Percentiles rank a stretch among this genome's conserved stretches.
phyloP scores from a whole-genome alignment of 2,888 invertebrate genomes.

The Creontiades dilutus region DNA sequence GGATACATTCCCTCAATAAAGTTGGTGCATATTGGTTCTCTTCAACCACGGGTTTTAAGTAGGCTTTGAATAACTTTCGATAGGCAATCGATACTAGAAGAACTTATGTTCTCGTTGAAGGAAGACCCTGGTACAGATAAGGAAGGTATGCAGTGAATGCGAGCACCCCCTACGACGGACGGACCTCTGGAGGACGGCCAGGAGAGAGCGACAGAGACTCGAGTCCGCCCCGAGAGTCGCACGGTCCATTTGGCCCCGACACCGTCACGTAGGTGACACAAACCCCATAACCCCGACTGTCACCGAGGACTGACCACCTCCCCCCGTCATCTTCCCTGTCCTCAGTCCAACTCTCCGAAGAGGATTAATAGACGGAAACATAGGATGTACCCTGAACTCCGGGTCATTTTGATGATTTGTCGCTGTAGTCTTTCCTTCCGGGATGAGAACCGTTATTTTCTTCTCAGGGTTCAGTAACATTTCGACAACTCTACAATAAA shows the following conservation, averaged over 20 bases:
- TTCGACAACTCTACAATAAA: neutral
- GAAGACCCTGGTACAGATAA: too few species aligned
- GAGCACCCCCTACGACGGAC: neutral
- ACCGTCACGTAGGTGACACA: slow-evolving; percentile 70
- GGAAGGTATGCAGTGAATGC: slow-evolving; percentile 11
- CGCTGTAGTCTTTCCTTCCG: neutral
- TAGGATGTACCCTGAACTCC: neutral
- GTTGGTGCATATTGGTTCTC: too few species aligned
- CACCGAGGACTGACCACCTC: neutral
- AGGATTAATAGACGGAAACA: neutral
- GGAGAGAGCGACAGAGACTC: neutral
- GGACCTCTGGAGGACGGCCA: neutral
- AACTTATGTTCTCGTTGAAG: too few species aligned
- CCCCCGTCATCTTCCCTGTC: neutral
- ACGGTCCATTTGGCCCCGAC: slow-evolving; percentile 71
- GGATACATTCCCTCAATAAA: too few species aligned
- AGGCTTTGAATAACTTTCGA: too few species aligned
- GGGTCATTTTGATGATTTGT: neutral
- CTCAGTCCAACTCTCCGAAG: neutral
- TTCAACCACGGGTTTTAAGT: too few species aligned
- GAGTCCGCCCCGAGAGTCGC: slow-evolving; percentile 18
- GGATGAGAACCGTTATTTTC: neutral
- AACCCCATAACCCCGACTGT: slow-evolving; percentile 72
- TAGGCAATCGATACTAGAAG: too few species aligned
- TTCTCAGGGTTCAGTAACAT: neutral